A percentile compares a stretch with the other conserved stretches of the same genome.
Evolutionary conservation across 2,113 vertebrate species (phyloP).

Genomic region (Synchiropus splendidus): DNA sequence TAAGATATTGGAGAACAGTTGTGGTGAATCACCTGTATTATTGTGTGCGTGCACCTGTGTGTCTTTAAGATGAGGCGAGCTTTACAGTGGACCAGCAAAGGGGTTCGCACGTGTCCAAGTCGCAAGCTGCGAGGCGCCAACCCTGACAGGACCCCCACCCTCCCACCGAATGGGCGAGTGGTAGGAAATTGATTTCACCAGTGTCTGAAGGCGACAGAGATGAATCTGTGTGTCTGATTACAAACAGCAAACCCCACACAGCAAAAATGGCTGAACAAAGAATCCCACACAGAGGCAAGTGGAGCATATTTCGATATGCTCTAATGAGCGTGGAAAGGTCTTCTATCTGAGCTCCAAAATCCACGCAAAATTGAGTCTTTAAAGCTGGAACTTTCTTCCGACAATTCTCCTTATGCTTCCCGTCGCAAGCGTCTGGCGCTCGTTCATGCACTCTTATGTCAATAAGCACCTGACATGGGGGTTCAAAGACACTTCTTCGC

Average conservation of each 20-base stretch:
- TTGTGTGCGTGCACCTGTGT: slow-evolving; percentile 12
- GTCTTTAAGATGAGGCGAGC: slow-evolving; percentile 12
- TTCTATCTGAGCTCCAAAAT: slow-evolving; percentile 9
- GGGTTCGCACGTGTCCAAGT: slow-evolving; percentile 11
- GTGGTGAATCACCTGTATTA: slow-evolving; percentile 43
- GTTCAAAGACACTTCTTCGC: too few species aligned
- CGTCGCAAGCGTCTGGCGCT: too few species aligned
- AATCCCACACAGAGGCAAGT: slow-evolving; percentile 4
- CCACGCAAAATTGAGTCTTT: too few species aligned
- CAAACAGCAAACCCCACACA: slow-evolving; percentile 35
- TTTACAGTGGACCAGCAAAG: slow-evolving; percentile 31
- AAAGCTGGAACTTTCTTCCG: too few species aligned
- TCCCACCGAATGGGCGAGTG: slow-evolving; percentile 44
- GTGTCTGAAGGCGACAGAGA: slow-evolving; percentile 51
- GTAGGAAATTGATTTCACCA: slow-evolving; percentile 59
- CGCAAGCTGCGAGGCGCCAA: slow-evolving; percentile 38
- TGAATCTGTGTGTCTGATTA: slow-evolving; percentile 58
- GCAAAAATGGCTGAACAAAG: slow-evolving; percentile 35
- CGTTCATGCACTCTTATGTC: too few species aligned
- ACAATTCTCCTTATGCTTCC: too few species aligned
- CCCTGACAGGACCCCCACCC: slow-evolving; percentile 41
- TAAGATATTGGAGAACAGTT: slow-evolving; percentile 64
- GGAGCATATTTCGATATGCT: neutral
- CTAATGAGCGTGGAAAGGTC: neutral
- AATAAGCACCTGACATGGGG: too few species aligned